Conservation (phyloP, 1,140 invertebrate species). For the Acromyrmex echinatior region DNA sequence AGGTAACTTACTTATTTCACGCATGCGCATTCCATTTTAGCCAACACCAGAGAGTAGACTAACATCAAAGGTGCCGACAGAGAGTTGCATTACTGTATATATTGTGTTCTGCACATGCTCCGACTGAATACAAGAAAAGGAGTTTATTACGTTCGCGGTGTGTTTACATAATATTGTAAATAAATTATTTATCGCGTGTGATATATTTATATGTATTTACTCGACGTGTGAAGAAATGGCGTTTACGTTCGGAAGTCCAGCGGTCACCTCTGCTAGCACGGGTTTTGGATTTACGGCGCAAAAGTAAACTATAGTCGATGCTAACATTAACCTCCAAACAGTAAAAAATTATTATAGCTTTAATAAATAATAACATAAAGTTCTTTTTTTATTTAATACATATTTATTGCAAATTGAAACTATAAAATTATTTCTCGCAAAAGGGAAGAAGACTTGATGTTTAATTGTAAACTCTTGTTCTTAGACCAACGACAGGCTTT, state of each 20-base stretch:
- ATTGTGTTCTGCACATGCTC: too few species aligned
- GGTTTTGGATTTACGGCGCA: constrained; percentile 77
- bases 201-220: background rate
- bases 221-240: constrained; percentile 21
- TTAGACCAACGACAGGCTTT: constrained; percentile 74
- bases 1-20: too few species aligned
- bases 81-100: too few species aligned
- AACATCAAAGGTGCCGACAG: too few species aligned
- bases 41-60: too few species aligned
- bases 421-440: constrained; percentile 11
- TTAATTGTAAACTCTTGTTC: constrained; percentile 17
- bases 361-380: background rate
- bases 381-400: background rate
- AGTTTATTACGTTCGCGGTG: background rate
- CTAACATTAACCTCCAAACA: constrained; percentile 6
- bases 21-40: too few species aligned
- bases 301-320: constrained; percentile 70
- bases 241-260: constrained; percentile 80
- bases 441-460: background rate
- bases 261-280: constrained; percentile 74
- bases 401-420: background rate
- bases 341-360: constrained; percentile 18
- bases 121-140: too few species aligned
- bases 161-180: constrained; percentile 23
- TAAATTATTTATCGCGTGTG: background rate